A percentile compares a stretch with the other conserved stretches of the same genome.
Evolutionary conservation across 2,888 invertebrate genomes (phyloP).

Genomic region (Craniophora ligustri): DNA sequence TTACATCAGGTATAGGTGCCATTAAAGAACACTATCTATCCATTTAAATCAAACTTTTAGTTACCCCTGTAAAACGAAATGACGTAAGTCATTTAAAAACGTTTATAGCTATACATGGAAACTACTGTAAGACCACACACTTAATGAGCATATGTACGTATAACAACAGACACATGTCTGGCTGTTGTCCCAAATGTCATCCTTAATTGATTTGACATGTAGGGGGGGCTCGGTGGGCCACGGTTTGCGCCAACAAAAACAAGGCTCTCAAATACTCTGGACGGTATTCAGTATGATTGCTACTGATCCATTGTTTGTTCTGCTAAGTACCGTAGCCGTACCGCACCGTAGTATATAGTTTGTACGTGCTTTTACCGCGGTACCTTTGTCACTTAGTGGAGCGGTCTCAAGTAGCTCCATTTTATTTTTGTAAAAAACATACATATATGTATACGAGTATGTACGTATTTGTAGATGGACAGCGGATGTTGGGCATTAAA

Average conservation of each 20-base stretch:
- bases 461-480: conserved; percentile 32
- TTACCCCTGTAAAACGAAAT: conserved; percentile 19
- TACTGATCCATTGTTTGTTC: conserved; percentile 79
- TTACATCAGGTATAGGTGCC: conserved; percentile 20
- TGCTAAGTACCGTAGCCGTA: conserved; percentile 78
- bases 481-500: conserved; percentile 39
- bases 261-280: conserved; percentile 45
- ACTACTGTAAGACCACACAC: conserved; percentile 37
- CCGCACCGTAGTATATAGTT: too few species aligned
- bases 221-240: conserved; percentile 61
- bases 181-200: conserved; percentile 62
- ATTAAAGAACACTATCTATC: conserved; percentile 24
- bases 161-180: conserved; percentile 42
- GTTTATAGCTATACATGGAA: conserved; percentile 23
- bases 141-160: conserved; percentile 39
- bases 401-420: conserved; percentile 50
- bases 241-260: conserved; percentile 73
- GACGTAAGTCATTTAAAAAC: conserved; percentile 29
- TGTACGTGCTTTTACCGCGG: conserved; percentile 76
- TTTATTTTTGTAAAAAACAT: conserved; percentile 64
- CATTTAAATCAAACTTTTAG: conserved; percentile 29
- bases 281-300: conserved; percentile 73
- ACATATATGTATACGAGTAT: too few species aligned
- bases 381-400: conserved; percentile 77
- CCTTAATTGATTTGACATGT: conserved; percentile 83